These are phyloP conservation scores for Prietella phreatophila DNA, from an alignment of 2,113 vertebrate genomes.

Conservation along the genomic window DNA sequence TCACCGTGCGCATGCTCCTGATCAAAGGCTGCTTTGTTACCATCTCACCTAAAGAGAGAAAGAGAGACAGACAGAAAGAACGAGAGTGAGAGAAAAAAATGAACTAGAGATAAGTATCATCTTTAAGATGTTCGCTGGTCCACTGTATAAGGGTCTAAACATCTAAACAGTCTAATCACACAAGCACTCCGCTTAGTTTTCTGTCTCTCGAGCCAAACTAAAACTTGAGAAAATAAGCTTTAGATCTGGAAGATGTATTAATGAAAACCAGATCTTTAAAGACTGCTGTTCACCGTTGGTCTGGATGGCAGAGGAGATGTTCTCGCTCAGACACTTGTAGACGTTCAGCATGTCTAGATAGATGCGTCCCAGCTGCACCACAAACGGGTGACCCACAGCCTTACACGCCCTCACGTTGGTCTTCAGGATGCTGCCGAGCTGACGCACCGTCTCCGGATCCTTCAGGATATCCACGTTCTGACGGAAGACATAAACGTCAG, in stretches of 20 bases:
- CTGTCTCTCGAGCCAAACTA: neutral
- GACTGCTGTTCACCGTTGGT: constrained; percentile 79
- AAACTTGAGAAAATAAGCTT: neutral
- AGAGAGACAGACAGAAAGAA: neutral
- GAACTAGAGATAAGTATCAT: neutral
- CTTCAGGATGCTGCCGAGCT: constrained; percentile 94
- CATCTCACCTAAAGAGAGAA: constrained; percentile 82
- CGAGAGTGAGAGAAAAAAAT: neutral
- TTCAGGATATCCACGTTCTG: constrained; percentile 97
- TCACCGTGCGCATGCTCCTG: constrained; percentile 94
- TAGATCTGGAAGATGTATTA: neutral
- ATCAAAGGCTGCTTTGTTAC: constrained; percentile 95
- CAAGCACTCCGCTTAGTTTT: neutral
- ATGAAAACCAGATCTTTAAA: neutral
- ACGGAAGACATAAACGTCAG: neutral
- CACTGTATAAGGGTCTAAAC: neutral
- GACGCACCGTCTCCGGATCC: constrained; percentile 93
- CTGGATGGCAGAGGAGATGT: constrained; percentile 95
- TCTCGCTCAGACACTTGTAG: constrained; percentile 98
- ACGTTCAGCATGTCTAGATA: constrained; percentile 99
- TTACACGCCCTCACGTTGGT: constrained; percentile 95
- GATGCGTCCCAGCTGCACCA: constrained; percentile 91
- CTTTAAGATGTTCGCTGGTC: neutral
- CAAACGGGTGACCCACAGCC: constrained; percentile 93
- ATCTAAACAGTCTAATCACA: neutral